Evolutionary conservation across 2,888 invertebrate genomes (phyloP).

Genomic region (Ischnus inquisitorius): DNA sequence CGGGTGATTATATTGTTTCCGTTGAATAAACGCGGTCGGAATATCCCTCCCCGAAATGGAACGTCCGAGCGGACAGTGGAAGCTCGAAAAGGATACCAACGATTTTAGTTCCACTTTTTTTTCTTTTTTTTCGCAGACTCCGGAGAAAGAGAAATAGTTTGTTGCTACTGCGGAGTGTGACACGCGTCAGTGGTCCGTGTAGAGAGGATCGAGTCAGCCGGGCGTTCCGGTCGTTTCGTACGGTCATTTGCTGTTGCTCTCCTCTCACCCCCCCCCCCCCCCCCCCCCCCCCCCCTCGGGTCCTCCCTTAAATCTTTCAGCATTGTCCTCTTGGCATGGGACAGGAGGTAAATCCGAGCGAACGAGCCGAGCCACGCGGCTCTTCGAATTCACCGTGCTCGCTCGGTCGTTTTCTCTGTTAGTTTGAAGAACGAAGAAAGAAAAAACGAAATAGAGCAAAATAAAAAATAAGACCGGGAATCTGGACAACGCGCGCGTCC

Average conservation of each 20-base stretch:
- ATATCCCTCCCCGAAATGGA: constrained; percentile 3
- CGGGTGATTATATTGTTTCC: background rate
- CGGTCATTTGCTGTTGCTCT: constrained; percentile 57
- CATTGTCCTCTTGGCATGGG: constrained; percentile 49
- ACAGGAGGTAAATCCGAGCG: constrained; percentile 49
- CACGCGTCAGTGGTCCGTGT: constrained; percentile 58
- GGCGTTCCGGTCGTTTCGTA: constrained; percentile 45
- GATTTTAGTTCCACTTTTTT: background rate
- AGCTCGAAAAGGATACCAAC: constrained; percentile 12
- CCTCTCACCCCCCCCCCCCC: background rate
- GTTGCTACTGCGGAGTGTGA: constrained; percentile 17
- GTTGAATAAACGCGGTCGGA: background rate
- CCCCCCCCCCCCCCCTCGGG: constrained; percentile 12
- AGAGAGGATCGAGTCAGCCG: constrained; percentile 17
- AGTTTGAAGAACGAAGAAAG: background rate
- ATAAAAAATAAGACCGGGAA: background rate
- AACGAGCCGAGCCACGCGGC: constrained; percentile 28
- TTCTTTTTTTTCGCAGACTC: background rate
- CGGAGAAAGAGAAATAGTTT: background rate
- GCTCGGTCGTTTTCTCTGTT: constrained; percentile 1
- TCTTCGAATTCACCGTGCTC: constrained; percentile 5
- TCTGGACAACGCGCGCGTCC: background rate
- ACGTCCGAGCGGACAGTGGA: constrained; percentile 17
- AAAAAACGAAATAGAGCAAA: constrained; percentile 6
- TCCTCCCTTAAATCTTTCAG: constrained; percentile 56